Evolutionary conservation across 2,888 invertebrate species (phyloP), one percentile per base, ranked within the genome.

Genomic region (Tetragonisca angustula): DNA sequence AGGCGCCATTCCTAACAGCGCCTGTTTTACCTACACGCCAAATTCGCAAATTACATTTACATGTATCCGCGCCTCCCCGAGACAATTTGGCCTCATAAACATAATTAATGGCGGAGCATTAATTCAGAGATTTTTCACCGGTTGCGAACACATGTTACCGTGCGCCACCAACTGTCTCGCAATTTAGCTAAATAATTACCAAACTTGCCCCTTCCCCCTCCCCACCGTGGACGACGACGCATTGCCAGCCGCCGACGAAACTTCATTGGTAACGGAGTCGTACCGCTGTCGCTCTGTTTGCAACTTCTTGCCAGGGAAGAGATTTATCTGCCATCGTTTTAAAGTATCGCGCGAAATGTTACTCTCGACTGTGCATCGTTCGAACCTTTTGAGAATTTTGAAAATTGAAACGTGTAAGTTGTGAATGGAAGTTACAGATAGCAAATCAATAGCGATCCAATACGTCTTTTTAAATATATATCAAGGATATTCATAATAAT

Each of bases 111-210:
- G 92, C 73, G 85, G 88, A 81, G 88, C 94, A 94, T 94, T 94
- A 94, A 93, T 94, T 93, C 91, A 87, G 87, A 89, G 88, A 93
- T 92, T 94, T 94, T 93, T 93, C 89, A 70, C 90, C 90, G 92
- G 88, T 90, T 91, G 76, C 88, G 81, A 92, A 90, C 92, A 92
- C 92, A 91, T 93, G 93, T 91, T 93, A 91, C 92, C 90, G 89
- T 83, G 89, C 89, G 88, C 90, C 89, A 89, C 92, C 93, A 93
- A 93, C 92, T 93, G 93, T 92, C 92, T 92, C 91, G 93, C 92
- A 93, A 93, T 93, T 93, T 92, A 91, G 92, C 90, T 94, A 92
- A 94, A 94, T 94, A 94, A 94, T 94, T 93, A 92, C 93, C 88
- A 92, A 94, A 94, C 93, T 94, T 94, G 87, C 88, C 73, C 54